A percentile compares a stretch with the other conserved stretches of the same genome.
Conservation (phyloP, 2,888 invertebrate species). For the Harpalus rufipes region DNA sequence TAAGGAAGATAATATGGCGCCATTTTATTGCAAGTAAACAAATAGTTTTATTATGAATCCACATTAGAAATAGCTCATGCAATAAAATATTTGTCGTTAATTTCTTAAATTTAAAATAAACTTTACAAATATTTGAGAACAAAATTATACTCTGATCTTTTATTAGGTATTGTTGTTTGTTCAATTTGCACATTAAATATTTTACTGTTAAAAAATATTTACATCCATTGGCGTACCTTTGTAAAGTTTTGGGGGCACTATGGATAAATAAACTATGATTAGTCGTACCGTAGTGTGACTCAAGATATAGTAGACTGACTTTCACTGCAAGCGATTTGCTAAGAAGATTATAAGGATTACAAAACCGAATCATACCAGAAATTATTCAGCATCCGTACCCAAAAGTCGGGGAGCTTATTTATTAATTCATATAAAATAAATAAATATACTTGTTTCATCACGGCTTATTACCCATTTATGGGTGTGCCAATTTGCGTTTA, state of each 20-base stretch:
- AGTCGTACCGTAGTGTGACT: background rate
- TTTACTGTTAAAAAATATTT: constrained; percentile 7
- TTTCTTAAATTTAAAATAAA: constrained; percentile 43
- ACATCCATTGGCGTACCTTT: background rate
- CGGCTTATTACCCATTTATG: too few relatives aligned
- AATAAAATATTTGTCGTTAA: constrained; percentile 42
- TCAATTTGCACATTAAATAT: background rate
- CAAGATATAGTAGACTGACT: background rate
- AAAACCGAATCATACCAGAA: too few relatives aligned
- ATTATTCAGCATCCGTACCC: too few relatives aligned
- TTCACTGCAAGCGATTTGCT: too few relatives aligned
- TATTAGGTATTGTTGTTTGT: constrained; percentile 42
- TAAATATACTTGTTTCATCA: too few relatives aligned
- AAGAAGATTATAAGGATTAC: too few relatives aligned
- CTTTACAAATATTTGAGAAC: constrained; percentile 26
- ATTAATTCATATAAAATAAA: too few relatives aligned
- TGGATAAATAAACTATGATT: background rate
- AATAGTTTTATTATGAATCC: constrained; percentile 39
- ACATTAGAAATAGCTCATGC: constrained; percentile 8
- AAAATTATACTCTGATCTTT: constrained; percentile 40
- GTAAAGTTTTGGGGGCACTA: background rate
- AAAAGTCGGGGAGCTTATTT: too few relatives aligned
- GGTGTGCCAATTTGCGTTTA: too few relatives aligned
- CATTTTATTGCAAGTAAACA: constrained; percentile 52
- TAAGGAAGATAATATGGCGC: constrained; percentile 67